Evolutionary conservation across 2,113 vertebrate species (phyloP).

Genomic region (Myiagra hebetior): DNA sequence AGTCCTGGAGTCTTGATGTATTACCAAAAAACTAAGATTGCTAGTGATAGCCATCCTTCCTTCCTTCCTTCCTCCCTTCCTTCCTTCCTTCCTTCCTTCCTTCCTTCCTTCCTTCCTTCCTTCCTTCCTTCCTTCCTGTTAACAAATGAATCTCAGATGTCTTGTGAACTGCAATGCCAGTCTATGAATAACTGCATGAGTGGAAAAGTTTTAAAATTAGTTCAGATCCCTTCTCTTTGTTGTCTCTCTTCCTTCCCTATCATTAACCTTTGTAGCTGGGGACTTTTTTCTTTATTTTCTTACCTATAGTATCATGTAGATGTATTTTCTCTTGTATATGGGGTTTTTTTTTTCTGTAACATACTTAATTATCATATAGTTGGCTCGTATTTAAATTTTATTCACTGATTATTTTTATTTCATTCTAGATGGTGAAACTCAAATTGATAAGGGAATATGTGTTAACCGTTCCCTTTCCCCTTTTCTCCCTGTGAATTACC

Average conservation of each 20-base stretch:
- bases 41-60: no score
- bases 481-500: background rate
- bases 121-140: background rate
- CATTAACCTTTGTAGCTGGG: background rate
- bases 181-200: background rate
- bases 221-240: background rate
- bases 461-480: accelerated
- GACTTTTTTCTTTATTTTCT: background rate
- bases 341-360: background rate
- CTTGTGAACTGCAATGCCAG: background rate
- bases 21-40: background rate
- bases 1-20: background rate
- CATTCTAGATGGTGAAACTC: background rate
- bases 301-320: background rate
- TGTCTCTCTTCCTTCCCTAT: background rate
- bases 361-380: background rate
- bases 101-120: background rate
- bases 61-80: background rate
- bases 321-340: background rate
- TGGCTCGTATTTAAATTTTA: background rate
- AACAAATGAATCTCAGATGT: background rate
- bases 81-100: background rate
- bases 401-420: background rate
- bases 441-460: background rate
- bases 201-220: background rate